Evolutionary conservation across 2,797 vertebrate species (phyloP).

Genomic region (Chelidonichthys spinosus): DNA sequence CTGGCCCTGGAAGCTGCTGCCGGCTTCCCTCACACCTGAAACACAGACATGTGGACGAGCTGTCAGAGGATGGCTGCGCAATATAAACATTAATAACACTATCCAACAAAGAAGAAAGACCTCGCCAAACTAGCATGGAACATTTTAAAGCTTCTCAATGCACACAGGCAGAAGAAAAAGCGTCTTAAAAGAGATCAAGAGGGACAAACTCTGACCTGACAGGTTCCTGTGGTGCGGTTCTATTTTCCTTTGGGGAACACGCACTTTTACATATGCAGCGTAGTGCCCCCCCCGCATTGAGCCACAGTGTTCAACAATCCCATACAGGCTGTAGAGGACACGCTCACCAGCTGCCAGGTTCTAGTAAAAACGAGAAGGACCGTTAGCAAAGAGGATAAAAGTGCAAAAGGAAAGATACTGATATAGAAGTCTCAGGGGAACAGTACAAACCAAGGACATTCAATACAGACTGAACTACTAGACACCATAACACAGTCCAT

Average conservation of each 20-base stretch:
- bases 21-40: slow-evolving; percentile 88
- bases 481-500: not conserved
- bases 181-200: slow-evolving; percentile 8
- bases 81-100: not conserved
- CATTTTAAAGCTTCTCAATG: not conserved
- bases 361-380: slow-evolving; percentile 35
- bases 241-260: slow-evolving; percentile 85
- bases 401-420: not conserved
- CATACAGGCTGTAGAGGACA: slow-evolving; percentile 94
- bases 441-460: not conserved
- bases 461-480: slow-evolving; percentile 1
- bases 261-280: slow-evolving; percentile 94
- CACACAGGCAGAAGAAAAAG: slow-evolving; percentile 4
- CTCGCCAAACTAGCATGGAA: not conserved
- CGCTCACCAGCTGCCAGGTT: slow-evolving; percentile 86
- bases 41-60: slow-evolving; percentile 9
- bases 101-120: not conserved
- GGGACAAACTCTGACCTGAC: slow-evolving; percentile 79
- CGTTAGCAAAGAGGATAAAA: slow-evolving; percentile 1
- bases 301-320: slow-evolving; percentile 96
- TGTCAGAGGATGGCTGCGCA: not conserved
- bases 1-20: slow-evolving; percentile 85
- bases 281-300: slow-evolving; percentile 98
- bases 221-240: slow-evolving; percentile 88
- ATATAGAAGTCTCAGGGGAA: not conserved